A percentile compares a stretch with the other conserved stretches of the same genome.
Evolutionary conservation across 2,113 vertebrate genomes (phyloP).

Genomic region (Scytalopus superciliaris): DNA sequence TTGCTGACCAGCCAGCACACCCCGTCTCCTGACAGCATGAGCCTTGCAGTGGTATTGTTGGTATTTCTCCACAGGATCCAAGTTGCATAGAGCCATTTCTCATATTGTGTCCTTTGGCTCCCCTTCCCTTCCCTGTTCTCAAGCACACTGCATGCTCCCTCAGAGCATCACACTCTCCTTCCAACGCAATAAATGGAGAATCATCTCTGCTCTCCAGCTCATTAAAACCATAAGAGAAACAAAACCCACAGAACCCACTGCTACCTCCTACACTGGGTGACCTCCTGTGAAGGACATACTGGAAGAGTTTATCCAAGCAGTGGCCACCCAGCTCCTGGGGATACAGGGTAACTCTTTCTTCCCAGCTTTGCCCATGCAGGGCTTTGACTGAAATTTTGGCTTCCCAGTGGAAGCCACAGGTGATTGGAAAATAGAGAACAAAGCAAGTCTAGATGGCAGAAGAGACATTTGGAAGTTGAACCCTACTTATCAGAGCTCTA

Average conservation of each 20-base stretch:
- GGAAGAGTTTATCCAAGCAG: background rate
- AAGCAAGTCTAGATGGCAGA: background rate
- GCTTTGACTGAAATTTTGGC: background rate
- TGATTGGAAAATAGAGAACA: background rate
- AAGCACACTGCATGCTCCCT: rapidly evolving
- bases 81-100: background rate
- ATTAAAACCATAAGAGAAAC: background rate
- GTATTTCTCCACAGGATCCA: background rate
- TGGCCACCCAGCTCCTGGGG: background rate
- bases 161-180: background rate
- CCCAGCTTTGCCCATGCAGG: background rate
- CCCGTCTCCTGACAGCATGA: rapidly evolving
- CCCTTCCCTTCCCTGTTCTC: background rate
- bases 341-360: background rate
- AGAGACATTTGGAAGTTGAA: background rate
- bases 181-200: background rate
- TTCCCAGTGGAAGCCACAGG: background rate
- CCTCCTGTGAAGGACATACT: background rate
- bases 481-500: background rate
- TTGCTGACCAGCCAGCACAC: background rate
- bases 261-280: background rate
- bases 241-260: background rate
- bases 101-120: background rate
- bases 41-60: background rate
- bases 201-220: background rate